Conservation (phyloP, 92 coral and sea anemone species). For the Phenganax stokvisi region DNA sequence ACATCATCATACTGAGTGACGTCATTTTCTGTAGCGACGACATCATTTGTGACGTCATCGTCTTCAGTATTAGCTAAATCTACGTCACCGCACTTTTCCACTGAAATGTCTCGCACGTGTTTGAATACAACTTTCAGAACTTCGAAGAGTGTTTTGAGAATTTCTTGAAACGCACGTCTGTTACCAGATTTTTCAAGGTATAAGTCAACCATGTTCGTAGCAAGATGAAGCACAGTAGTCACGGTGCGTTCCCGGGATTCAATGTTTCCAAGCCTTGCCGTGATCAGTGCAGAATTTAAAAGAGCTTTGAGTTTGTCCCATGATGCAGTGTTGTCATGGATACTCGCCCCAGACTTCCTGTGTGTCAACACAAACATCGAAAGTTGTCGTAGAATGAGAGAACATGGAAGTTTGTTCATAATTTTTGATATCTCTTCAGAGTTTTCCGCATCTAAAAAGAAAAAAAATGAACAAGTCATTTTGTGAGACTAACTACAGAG, state of each 20-base stretch:
- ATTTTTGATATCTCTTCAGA: neutral
- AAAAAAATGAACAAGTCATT: neutral
- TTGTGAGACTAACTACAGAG: neutral
- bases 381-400: conserved; percentile 30
- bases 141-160: neutral
- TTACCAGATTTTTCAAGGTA: conserved; percentile 1
- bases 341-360: conserved; percentile 10
- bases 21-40: neutral
- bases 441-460: conserved; percentile 1
- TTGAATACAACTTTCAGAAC: conserved; percentile 5
- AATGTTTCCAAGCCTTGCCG: neutral
- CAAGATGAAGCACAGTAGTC: neutral
- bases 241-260: conserved; percentile 33
- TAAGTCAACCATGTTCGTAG: neutral
- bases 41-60: neutral
- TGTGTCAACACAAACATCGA: conserved; percentile 17
- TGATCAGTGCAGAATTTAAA: neutral
- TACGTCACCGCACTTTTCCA: neutral
- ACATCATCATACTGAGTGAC: neutral
- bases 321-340: neutral
- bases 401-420: conserved; percentile 3
- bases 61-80: neutral
- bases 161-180: neutral
- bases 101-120: neutral
- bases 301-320: conserved; percentile 1